Evolutionary conservation across 2,113 vertebrate species (phyloP), one percentile per base, ranked within the genome.

Genomic region (Brachypodius melanocephalos): DNA sequence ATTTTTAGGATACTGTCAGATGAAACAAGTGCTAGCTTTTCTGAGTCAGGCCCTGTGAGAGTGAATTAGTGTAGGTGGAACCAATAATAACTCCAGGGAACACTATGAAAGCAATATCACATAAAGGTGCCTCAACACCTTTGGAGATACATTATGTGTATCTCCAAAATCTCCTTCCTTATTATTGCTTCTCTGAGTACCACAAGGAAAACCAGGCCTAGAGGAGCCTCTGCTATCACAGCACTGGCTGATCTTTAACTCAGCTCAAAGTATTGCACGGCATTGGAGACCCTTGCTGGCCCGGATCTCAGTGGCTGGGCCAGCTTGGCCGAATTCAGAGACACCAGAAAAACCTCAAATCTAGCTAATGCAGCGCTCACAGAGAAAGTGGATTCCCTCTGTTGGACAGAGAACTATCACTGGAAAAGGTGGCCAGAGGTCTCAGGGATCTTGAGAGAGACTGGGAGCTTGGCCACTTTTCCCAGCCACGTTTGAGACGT

Each of bases 71-170:
- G 94, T 96, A 79, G 93, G 94, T 91, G 94, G 95, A 92, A 85
- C 77, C 91, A 96, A 93, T 91, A 96, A 95, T 94, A 96, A 69
- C 93, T 92, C 54, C 54, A 78, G 87, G 95, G 94, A 89, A 76
- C 84, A 40, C 52, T 85, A 61, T 82, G 74, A 95, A 82, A 89
- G 69, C 81, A 66, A 5, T 54, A 54, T 83, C 59, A 36, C 16
- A 49, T 61, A 82, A 95, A 95, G 87, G 72, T 85, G 69, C 91
- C 77, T 93, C 20, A 49, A 71, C 66, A 79, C 66, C 54, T 93
- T 73, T 91, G 71, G 83, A 94, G 77, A 57, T 65, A 43, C 2
- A 5, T 94, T 88, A 65, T 54, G 48, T 81, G 62, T 76, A 38
- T 38, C 38, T 38, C 38, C 38, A 78, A 93, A 31, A 59, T 73